Evolutionary conservation across 2,113 vertebrate species (phyloP), one percentile per base, ranked within the genome.

Genomic region (Mola mola): DNA sequence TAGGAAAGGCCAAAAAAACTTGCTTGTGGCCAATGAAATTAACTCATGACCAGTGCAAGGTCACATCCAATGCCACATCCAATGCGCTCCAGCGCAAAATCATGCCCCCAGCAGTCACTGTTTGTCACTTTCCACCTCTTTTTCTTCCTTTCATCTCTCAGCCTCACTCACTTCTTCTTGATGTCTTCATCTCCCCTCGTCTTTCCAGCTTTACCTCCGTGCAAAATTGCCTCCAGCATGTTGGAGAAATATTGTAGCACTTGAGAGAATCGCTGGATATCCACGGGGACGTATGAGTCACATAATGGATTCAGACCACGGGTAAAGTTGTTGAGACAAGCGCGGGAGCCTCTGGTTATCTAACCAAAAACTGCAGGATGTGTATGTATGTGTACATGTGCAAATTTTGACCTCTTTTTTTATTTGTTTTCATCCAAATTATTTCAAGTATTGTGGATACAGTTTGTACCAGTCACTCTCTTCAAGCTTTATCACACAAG

Each of bases 51-150:
- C 67, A 41, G 48, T 9, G 5, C 71, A 73, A 71, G 71, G 80
- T 83, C 67, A 51, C 52, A n/a, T n/a, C n/a, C n/a, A n/a, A n/a
- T n/a, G n/a, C n/a, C 38, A 13, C n/a, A 71, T 67, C 46, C 43
- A 72, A 79, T 63, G 48, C 56, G 46, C 34, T 51, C 59, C 56
- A 49, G 56, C 36, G 33, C 43, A 44, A 69, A 72, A 72, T 22
- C 13, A 69, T 38, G 20, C 19, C 71, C 46, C 65, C 58, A 7
- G 52, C 75, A 60, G 66, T 31, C 21, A 44, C 57, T 36, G 46
- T 62, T 47, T 8, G 29, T 44, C 41, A 20, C 33, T 17, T 25
- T 15, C 43, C 11, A 16, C 44, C n/a, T 11, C 28, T 41, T 56
- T 46, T 20, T 29, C 21, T 34, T 21, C 34, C 48, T n/a, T 55